Conservation (phyloP, 2,113 vertebrate species). For the Corythornis cristatus region DNA sequence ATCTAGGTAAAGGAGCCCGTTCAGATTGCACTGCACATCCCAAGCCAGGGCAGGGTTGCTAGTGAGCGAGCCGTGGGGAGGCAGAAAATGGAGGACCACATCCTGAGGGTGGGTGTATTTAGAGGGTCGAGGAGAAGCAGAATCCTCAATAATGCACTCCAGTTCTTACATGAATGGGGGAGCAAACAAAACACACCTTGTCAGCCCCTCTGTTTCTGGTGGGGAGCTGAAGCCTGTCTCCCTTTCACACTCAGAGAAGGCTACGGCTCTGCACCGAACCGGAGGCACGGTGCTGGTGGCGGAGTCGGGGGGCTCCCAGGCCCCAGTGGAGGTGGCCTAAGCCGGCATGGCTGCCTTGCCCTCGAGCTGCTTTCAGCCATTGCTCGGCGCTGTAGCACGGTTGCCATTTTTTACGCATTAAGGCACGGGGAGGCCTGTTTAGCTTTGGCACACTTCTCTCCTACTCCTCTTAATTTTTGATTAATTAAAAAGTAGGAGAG, state of each 20-base stretch:
- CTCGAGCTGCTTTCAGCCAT: neutral
- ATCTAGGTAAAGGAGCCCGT: slow-evolving; percentile 50
- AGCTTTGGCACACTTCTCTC: neutral
- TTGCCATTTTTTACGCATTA: slow-evolving; percentile 30
- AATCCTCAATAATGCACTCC: neutral
- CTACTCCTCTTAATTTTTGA: neutral
- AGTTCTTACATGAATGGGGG: neutral
- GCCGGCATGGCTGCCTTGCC: neutral
- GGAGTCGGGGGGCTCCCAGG: neutral
- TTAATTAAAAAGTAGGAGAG: neutral
- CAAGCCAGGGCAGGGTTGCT: neutral
- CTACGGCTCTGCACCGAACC: neutral
- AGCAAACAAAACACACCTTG: slow-evolving; percentile 47
- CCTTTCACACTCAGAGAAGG: neutral
- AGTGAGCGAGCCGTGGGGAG: neutral
- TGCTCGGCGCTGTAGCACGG: neutral
- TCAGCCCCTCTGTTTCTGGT: neutral
- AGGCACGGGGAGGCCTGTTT: neutral
- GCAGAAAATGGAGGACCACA: slow-evolving; percentile 50
- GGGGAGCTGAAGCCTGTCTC: neutral
- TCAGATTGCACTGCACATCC: slow-evolving; percentile 12
- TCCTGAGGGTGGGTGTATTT: neutral
- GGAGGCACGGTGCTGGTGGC: neutral
- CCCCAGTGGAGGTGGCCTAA: neutral
- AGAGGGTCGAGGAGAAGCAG: neutral